phyloP scores from a whole-genome alignment of 2,113 vertebrate genomes.

The Campylorhamphus procurvoides region DNA sequence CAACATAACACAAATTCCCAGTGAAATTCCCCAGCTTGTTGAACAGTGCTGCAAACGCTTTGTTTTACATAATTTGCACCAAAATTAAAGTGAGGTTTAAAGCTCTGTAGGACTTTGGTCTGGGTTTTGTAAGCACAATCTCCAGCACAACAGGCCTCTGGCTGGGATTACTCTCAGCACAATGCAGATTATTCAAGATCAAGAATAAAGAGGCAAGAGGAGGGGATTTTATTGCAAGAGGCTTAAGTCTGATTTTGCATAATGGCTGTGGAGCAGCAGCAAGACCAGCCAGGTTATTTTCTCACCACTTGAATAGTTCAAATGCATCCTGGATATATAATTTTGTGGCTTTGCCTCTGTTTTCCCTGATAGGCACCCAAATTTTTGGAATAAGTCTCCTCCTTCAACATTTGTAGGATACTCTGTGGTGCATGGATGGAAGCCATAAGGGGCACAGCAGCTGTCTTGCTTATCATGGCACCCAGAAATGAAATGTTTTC shows the following conservation, averaged over 20 bases:
- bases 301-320: not conserved
- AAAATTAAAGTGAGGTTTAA: slow-evolving; percentile 13
- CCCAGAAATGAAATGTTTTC: not conserved
- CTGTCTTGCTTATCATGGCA: not conserved
- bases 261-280: not conserved
- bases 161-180: not conserved
- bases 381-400: not conserved
- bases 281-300: not conserved
- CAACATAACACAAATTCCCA: not conserved
- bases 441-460: not conserved
- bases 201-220: not conserved
- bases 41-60: not conserved
- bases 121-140: not conserved
- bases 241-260: not conserved
- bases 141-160: not conserved
- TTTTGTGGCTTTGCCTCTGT: not conserved
- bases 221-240: not conserved
- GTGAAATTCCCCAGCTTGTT: not conserved
- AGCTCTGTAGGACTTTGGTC: not conserved
- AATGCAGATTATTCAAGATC: not conserved
- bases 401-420: not conserved
- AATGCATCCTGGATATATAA: not conserved
- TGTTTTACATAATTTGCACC: not conserved
- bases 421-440: not conserved
- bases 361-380: not conserved